A percentile compares a stretch with the other conserved stretches of the same genome.
Evolutionary conservation across 2,113 vertebrate species (phyloP).

Genomic region (Elanoides forficatus): DNA sequence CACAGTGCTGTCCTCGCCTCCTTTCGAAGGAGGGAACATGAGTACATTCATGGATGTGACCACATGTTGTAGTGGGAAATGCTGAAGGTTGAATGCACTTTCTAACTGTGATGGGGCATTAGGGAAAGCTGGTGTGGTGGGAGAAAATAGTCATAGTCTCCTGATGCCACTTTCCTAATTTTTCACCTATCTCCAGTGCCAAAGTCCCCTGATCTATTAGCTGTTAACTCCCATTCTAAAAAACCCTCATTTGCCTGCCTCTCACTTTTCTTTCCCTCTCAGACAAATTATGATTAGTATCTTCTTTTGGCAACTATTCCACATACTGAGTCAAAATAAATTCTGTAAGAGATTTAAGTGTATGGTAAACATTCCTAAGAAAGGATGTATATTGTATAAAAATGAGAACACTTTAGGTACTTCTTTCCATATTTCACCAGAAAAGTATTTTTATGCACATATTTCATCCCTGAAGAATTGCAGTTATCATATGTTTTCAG

Average conservation of each 20-base stretch:
- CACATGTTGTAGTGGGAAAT: background rate
- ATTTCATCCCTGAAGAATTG: background rate
- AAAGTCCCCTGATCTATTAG: background rate
- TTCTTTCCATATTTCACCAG: background rate
- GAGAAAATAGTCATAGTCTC: background rate
- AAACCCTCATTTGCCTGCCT: background rate
- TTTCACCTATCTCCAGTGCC: background rate
- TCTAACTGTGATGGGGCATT: background rate
- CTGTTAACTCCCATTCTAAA: background rate
- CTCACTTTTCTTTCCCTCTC: background rate
- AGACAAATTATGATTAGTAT: background rate
- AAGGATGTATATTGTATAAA: background rate
- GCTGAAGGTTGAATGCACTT: background rate
- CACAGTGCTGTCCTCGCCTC: background rate
- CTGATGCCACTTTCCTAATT: background rate
- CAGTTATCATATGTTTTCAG: background rate
- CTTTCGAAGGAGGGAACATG: background rate
- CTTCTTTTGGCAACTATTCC: background rate
- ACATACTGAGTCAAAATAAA: background rate
- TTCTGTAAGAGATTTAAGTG: background rate
- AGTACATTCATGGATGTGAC: accelerated
- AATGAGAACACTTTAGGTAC: background rate
- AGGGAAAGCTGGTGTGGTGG: background rate
- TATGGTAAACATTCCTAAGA: background rate
- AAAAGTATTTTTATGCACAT: background rate